Base-by-base conservation (phyloP, 2,888 invertebrate species). In the Schizaphis graminum region DNA sequence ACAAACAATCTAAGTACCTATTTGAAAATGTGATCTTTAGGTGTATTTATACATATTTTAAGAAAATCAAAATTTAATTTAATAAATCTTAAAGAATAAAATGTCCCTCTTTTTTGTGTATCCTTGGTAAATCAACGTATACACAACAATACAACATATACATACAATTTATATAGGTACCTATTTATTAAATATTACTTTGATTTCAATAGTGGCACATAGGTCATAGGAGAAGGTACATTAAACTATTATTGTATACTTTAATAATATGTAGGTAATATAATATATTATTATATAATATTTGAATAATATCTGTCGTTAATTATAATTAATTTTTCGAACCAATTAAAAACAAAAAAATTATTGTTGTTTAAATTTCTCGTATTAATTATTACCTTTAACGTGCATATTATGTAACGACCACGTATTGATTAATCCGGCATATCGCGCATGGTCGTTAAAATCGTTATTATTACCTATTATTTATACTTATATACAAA, bases 311-410 rank as follows among this genome's bases (percentile, higher is more conserved):
- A 77, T 77, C 21, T 77, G 35, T 77, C 21, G 35, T 21, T 21
- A 7, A 77, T 67, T 35, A 35, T 53, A 41, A 84, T 91, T 91
- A 91, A 91, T 91, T 53, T 91, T 53, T 77, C 28, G 35, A 84
- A 84, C 84, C 49, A 91, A 91, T 91, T 91, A 84, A 84, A 84
- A 77, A 53, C 28, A 16, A 53, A 91, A 44, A 91, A 77, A 77
- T 10, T 84, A 91, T 41, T 53, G 28, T 53, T 84, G 28, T 53
- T 84, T 84, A 84, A 35, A 84, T 91, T 56, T 53, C 84, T 53
- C 84, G 16, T 91, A 84, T 77, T 91, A 84, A n/a, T 53, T 61
- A 67, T 77, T 35, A 67, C 77, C 77, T 35, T 26, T 35, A 77
- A 35, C 8, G 35, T 35, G 11, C 24, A 1, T 49, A 84, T 84